Evolutionary conservation across 1,140 invertebrate genomes (phyloP), one percentile per base, ranked within the genome.

Genomic region (Neoseiulus cucumeris): DNA sequence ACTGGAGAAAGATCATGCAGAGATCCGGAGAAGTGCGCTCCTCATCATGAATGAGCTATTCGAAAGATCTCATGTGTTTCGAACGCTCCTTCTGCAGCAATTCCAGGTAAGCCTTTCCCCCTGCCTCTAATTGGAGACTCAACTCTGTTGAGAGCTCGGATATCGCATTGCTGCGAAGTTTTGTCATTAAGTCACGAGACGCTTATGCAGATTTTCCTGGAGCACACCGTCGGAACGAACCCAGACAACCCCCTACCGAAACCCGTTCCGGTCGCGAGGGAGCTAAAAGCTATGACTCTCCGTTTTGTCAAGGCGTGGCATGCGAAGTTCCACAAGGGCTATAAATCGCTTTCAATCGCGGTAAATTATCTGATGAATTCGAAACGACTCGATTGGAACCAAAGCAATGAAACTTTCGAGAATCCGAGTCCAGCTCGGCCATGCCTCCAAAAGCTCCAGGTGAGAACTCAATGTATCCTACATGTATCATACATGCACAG

Each of bases 11-110:
- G 74, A 79, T 1, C 81, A 83, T 75, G 72, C 80, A 14, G 79
- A 83, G 74, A 76, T 82, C 41, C 73, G 82, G 33, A 74, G 75
- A n/a, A 78, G 77, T 64, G 71, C 78, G 2, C 77, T 81, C 68
- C 75, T 77, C 47, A 74, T 82, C 30, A 77, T 79, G 45, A 74
- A 81, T 69, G 75, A 79, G 68, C 71, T 83, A 2, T 83, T 83
- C 69, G 73, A 74, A 65, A 71, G 79, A 68, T 82, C 80, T 22
- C 78, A 80, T 73, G 67, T 65, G 22, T 82, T 83, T 67, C 72
- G 81, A 66, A 76, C 79, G 65, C 68, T 79, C 6, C 67, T 82
- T 1, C 66, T 82, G 12, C 71, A 71, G 12, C 72, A 81, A 68
- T 76, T 82, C 47, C 75, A 80, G 29, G 67, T 59, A n/a, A 20